phyloP scores from a whole-genome alignment of 2,797 vertebrate genomes.

The Enteromius trimaculatus region DNA sequence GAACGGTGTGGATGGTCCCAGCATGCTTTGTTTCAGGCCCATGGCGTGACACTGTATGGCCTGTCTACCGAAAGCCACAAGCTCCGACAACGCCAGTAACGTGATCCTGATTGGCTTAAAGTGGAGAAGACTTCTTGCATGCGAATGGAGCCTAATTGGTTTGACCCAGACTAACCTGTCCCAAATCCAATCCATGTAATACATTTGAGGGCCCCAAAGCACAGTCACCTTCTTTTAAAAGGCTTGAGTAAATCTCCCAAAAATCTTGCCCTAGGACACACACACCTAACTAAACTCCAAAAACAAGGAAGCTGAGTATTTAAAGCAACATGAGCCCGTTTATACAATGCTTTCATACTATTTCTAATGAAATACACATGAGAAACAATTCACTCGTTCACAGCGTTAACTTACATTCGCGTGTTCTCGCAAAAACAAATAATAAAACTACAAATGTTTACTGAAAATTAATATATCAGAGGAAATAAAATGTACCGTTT shows the following conservation, averaged over 20 bases:
- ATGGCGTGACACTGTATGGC: constrained; percentile 50
- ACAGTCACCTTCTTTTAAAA: constrained; percentile 51
- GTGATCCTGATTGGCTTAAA: constrained; percentile 76
- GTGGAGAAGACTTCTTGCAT: constrained; percentile 78
- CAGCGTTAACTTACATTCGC: neutral
- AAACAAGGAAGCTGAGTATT: constrained; percentile 4
- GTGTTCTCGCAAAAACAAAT: neutral
- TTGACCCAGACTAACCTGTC: constrained; percentile 83
- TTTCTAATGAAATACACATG: neutral
- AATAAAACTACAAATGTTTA: neutral
- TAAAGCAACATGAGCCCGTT: neutral
- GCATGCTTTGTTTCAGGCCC: constrained; percentile 33
- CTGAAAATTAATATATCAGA: neutral
- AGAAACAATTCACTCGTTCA: neutral
- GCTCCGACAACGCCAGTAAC: constrained; percentile 68
- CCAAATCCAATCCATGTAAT: constrained; percentile 86
- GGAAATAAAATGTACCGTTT: constrained; percentile 22
- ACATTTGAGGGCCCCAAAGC: constrained; percentile 74
- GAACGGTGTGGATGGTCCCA: constrained; percentile 29
- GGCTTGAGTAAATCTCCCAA: constrained; percentile 50
- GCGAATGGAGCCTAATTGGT: constrained; percentile 84
- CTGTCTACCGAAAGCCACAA: constrained; percentile 57
- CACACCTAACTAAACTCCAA: constrained; percentile 17
- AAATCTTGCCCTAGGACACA: constrained; percentile 44
- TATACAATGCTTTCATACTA: neutral